A percentile compares a stretch with the other conserved stretches of the same genome.
phyloP scores from a whole-genome alignment of 2,888 invertebrate species.

The Smittia sp. region DNA sequence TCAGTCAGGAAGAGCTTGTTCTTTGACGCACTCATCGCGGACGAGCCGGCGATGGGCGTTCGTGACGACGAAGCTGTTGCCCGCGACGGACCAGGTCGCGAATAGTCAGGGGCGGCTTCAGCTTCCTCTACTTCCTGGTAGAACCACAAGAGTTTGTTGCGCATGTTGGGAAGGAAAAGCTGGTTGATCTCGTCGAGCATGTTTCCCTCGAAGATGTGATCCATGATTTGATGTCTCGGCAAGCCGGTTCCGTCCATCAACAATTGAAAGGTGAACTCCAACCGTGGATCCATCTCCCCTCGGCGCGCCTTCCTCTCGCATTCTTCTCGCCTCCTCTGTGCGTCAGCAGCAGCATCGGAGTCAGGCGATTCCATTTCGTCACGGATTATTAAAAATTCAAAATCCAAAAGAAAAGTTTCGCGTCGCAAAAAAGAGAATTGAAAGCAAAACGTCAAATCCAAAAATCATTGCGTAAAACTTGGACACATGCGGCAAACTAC shows the following conservation, averaged over 20 bases:
- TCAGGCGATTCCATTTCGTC: slow-evolving; percentile 21
- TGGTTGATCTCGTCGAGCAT: slow-evolving; percentile 89
- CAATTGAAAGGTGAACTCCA: slow-evolving; percentile 87
- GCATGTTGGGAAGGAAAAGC: slow-evolving; percentile 79
- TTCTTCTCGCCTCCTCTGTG: slow-evolving; percentile 78
- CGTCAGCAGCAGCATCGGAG: slow-evolving; percentile 45
- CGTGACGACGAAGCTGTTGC: slow-evolving; percentile 54
- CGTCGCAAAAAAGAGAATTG: background rate
- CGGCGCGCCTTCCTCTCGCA: slow-evolving; percentile 86
- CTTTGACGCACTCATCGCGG: slow-evolving; percentile 53
- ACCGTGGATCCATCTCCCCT: slow-evolving; percentile 87
- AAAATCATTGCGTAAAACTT: background rate
- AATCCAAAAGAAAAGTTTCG: slow-evolving; percentile 9
- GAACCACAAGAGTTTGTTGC: slow-evolving; percentile 82
- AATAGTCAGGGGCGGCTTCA: slow-evolving; percentile 54
- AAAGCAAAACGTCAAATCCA: background rate
- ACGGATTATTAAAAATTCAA: background rate
- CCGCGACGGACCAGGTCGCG: slow-evolving; percentile 56
- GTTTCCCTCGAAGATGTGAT: slow-evolving; percentile 85
- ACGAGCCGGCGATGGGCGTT: slow-evolving; percentile 47
- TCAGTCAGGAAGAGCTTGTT: slow-evolving; percentile 82
- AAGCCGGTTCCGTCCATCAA: slow-evolving; percentile 80
- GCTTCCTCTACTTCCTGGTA: slow-evolving; percentile 81
- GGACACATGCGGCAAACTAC: background rate
- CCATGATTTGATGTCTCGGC: slow-evolving; percentile 81